These are phyloP conservation scores for Heterochromis multidens DNA, from an alignment of 2,113 vertebrate species.

Conservation along the genomic window DNA sequence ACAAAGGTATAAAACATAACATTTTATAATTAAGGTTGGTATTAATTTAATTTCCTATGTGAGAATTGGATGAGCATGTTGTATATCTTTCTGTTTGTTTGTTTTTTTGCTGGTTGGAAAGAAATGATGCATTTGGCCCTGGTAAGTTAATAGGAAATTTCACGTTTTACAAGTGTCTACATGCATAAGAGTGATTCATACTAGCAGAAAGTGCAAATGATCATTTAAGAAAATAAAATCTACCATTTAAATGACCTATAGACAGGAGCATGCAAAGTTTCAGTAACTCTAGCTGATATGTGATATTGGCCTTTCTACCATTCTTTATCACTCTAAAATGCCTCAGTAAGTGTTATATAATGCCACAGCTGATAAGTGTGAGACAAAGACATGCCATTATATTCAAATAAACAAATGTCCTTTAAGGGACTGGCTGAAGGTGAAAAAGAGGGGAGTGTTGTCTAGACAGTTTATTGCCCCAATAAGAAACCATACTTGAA, in stretches of 20 bases:
- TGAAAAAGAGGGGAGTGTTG: conserved; percentile 89
- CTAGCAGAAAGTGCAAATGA: not conserved
- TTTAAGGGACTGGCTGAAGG: conserved; percentile 65
- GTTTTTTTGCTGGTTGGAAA: not conserved
- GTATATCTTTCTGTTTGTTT: not conserved
- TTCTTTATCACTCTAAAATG: not conserved
- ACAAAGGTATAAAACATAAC: rapidly evolving
- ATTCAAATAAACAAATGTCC: conserved; percentile 85
- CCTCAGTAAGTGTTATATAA: conserved; percentile 43
- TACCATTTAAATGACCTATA: not conserved
- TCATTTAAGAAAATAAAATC: not conserved
- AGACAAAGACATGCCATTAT: conserved; percentile 82
- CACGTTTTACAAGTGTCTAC: not conserved
- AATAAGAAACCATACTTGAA: conserved; percentile 94
- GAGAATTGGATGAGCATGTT: not conserved
- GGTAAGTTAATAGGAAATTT: not conserved
- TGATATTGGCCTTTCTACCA: not conserved
- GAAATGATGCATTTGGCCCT: not conserved
- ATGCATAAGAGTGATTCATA: not conserved
- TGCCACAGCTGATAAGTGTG: conserved; percentile 57
- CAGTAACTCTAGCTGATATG: not conserved
- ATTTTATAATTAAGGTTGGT: rapidly evolving
- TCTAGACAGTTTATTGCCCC: conserved; percentile 99
- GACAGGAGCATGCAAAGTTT: not conserved
- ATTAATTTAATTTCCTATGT: not conserved